Conservation (phyloP, 1,140 invertebrate species). For the Orchesella cincta region DNA sequence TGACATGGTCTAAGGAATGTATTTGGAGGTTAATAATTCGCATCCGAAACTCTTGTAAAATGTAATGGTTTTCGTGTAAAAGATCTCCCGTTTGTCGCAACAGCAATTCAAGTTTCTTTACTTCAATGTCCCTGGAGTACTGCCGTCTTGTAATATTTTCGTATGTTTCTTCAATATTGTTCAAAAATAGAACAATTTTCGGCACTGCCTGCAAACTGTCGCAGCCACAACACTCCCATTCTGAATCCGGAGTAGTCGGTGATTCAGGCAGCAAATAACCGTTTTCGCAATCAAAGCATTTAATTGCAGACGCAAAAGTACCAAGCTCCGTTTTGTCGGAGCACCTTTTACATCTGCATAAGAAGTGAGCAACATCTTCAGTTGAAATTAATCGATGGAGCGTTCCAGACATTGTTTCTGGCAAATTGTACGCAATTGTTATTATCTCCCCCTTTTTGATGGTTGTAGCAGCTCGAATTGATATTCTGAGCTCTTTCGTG, state of each 20-base stretch:
- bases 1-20: conserved; percentile 51
- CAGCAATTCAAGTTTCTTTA: conserved; percentile 20
- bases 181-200: conserved; percentile 33
- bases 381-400: conserved; percentile 63
- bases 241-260: conserved; percentile 52
- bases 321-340: conserved; percentile 68
- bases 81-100: not conserved
- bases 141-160: conserved; percentile 27
- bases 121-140: not conserved
- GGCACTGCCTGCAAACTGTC: conserved; percentile 20
- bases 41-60: conserved; percentile 32
- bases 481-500: conserved; percentile 61
- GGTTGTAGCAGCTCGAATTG: conserved; percentile 65
- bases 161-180: conserved; percentile 33
- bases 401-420: conserved; percentile 69
- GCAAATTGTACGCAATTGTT: conserved; percentile 73
- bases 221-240: conserved; percentile 58
- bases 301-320: conserved; percentile 68
- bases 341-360: conserved; percentile 68
- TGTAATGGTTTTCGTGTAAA: conserved; percentile 42
- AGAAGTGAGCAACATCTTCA: conserved; percentile 62
- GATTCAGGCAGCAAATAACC: conserved; percentile 48
- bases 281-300: conserved; percentile 59
- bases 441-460: conserved; percentile 65
- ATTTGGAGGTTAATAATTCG: conserved; percentile 30